Percentiles rank a stretch among this genome's conserved stretches.
These are phyloP conservation scores for Himalopsyche tibetana DNA, from an alignment of 2,888 invertebrate species.

Conservation along the genomic window DNA sequence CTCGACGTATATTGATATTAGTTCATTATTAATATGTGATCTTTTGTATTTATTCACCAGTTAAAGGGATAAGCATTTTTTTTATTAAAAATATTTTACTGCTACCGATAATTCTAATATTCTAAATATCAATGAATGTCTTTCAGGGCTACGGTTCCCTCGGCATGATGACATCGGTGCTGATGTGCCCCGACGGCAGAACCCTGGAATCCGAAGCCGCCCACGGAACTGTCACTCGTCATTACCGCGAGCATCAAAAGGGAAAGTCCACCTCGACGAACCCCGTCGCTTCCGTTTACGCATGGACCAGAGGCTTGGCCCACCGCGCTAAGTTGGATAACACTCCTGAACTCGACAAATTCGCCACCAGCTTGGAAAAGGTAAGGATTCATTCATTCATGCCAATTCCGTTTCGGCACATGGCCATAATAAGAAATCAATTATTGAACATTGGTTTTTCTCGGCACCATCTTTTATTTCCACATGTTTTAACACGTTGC, in stretches of 20 bases:
- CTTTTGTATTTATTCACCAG: too few relatives aligned
- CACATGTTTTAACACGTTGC: too few relatives aligned
- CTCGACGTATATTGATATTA: too few relatives aligned
- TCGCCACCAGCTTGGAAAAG: slow-evolving; percentile 84
- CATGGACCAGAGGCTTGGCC: slow-evolving; percentile 90
- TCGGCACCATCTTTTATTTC: too few relatives aligned
- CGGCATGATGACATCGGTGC: slow-evolving; percentile 93
- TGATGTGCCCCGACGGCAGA: slow-evolving; percentile 89
- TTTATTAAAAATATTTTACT: too few relatives aligned
- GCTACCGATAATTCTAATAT: too few relatives aligned
- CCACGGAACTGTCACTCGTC: slow-evolving; percentile 93
- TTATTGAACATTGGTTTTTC: too few relatives aligned
- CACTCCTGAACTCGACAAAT: slow-evolving; percentile 85
- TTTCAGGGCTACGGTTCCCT: slow-evolving; percentile 84
- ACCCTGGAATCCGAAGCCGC: slow-evolving; percentile 95
- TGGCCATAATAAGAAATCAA: too few relatives aligned
- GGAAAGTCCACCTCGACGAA: slow-evolving; percentile 92
- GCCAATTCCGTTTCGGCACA: too few relatives aligned
- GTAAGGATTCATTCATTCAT: slow-evolving; percentile 67
- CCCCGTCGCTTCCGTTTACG: slow-evolving; percentile 94
- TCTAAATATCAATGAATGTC: too few relatives aligned
- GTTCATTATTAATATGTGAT: too few relatives aligned
- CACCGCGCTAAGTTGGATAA: slow-evolving; percentile 90
- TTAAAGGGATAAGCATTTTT: too few relatives aligned
- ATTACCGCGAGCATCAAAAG: slow-evolving; percentile 91